A percentile compares a stretch with the other conserved stretches of the same genome.
Evolutionary conservation across 2,113 vertebrate genomes (phyloP).

Genomic region (Camelus dromedarius): DNA sequence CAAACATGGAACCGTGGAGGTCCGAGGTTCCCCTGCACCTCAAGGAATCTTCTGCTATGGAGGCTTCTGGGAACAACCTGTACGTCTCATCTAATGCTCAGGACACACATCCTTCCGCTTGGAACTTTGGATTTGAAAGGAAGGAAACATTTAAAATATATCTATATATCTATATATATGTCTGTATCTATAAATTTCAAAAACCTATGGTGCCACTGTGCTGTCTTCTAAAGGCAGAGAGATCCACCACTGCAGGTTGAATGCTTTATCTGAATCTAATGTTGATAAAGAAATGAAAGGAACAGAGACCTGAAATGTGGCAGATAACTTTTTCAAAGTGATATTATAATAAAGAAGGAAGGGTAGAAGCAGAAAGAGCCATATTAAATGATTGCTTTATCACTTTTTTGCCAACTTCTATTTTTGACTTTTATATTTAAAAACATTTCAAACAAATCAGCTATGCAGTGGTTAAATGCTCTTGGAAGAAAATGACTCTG

Average conservation of each 20-base stretch:
- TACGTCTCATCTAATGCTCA: not conserved
- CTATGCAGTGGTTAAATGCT: not conserved
- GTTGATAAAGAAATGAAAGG: slow-evolving; percentile 13
- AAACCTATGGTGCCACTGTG: not conserved
- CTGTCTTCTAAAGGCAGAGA: not conserved
- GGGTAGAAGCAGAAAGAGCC: not conserved
- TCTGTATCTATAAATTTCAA: not conserved
- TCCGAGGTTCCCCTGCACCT: not conserved
- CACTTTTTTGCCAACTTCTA: not conserved
- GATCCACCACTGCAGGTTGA: not conserved
- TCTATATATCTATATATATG: not conserved
- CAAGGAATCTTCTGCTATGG: accelerated
- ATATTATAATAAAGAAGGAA: not conserved
- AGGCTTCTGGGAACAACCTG: accelerated
- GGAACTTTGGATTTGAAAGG: not conserved
- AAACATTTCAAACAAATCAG: slow-evolving; percentile 53
- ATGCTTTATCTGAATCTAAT: slow-evolving; percentile 35
- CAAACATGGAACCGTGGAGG: accelerated
- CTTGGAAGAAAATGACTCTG: not conserved
- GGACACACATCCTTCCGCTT: slow-evolving; percentile 13
- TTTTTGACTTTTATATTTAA: not conserved
- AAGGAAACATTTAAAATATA: not conserved
- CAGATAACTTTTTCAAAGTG: not conserved
- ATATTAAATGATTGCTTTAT: not conserved
- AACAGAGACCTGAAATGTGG: not conserved